These are phyloP conservation scores for Lysiphlebus fabarum DNA, from an alignment of 1,140 invertebrate species.

Conservation along the genomic window DNA sequence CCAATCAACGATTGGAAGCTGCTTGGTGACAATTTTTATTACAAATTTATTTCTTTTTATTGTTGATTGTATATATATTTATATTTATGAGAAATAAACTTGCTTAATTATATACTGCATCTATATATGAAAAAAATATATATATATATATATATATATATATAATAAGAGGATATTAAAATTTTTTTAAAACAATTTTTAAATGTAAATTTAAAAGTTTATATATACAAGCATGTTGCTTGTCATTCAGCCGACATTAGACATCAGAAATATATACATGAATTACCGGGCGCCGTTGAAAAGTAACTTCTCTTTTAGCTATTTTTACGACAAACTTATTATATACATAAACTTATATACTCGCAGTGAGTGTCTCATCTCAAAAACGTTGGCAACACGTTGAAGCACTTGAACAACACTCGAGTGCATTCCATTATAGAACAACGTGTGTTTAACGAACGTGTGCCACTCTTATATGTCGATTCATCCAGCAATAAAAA, in stretches of 20 bases:
- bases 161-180: no score
- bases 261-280: constrained; percentile 1
- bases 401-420: constrained; percentile 56
- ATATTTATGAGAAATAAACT: constrained; percentile 47
- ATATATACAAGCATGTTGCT: constrained; percentile 9
- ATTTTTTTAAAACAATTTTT: not conserved
- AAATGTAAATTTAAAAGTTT: constrained; percentile 9
- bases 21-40: constrained; percentile 32
- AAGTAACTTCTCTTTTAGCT: not conserved
- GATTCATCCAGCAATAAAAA: not conserved
- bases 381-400: constrained; percentile 41
- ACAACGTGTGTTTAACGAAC: constrained; percentile 35
- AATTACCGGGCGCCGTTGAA: constrained; percentile 17
- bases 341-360: no score
- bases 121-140: no score
- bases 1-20: constrained; percentile 44
- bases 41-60: no score
- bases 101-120: constrained; percentile 52
- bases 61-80: no score
- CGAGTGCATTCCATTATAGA: constrained; percentile 48
- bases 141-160: no score
- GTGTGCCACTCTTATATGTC: constrained; percentile 14
- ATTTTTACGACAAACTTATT: no score
- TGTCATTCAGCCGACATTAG: not conserved
- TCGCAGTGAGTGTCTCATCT: no score